Evolutionary conservation across 2,113 vertebrate species (phyloP).

Genomic region (Dasyurus viverrinus): DNA sequence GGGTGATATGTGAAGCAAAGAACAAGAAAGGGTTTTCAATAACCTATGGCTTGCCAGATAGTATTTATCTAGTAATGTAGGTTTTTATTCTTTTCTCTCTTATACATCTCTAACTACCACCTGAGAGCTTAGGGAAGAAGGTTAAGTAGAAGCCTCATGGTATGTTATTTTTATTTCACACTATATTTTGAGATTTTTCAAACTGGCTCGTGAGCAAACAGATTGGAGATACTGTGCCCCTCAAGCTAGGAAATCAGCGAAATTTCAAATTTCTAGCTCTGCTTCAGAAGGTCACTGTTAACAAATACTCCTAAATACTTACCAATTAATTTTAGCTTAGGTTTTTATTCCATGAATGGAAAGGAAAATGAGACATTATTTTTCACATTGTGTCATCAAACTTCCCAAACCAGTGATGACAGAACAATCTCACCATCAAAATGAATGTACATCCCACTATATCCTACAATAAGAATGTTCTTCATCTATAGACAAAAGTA

Average conservation of each 20-base stretch:
- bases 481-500: background rate
- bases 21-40: background rate
- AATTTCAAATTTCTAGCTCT: background rate
- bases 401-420: background rate
- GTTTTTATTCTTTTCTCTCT: background rate
- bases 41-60: background rate
- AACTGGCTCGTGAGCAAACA: background rate
- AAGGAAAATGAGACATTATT: background rate
- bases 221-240: background rate
- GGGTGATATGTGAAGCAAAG: background rate
- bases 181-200: background rate
- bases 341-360: background rate
- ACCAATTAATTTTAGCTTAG: background rate
- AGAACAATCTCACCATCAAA: background rate
- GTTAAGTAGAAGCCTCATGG: background rate
- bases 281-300: background rate
- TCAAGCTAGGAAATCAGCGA: background rate
- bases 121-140: background rate
- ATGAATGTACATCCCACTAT: background rate
- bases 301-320: background rate
- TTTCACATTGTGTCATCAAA: background rate
- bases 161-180: background rate
- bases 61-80: background rate
- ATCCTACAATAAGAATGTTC: background rate
- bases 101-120: background rate